Percentiles rank a stretch among this genome's conserved stretches.
phyloP scores from a whole-genome alignment of 2,888 invertebrate species.

The Cephus nigrinus region DNA sequence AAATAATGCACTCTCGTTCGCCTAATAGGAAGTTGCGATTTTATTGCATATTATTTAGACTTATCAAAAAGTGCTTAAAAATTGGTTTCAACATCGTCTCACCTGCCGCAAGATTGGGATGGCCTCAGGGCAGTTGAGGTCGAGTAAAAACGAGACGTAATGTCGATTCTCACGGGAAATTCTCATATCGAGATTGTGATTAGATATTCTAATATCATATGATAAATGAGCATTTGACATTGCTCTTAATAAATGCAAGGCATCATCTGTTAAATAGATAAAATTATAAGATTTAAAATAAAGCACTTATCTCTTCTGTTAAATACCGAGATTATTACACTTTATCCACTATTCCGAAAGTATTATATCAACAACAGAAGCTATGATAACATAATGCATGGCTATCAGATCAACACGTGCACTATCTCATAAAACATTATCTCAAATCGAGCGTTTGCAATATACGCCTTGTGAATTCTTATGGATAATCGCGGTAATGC shows the following conservation, averaged over 20 bases:
- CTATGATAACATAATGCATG: background rate
- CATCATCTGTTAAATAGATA: constrained; percentile 33
- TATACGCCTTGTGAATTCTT: background rate
- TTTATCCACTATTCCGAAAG: background rate
- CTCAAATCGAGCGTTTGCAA: background rate
- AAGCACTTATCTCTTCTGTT: background rate
- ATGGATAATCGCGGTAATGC: background rate
- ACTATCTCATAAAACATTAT: background rate
- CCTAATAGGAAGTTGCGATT: constrained; percentile 34
- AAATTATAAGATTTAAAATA: background rate
- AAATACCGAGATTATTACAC: background rate
- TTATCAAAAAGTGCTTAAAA: constrained; percentile 20
- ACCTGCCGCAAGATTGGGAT: constrained; percentile 41
- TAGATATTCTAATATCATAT: constrained; percentile 28
- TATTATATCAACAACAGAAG: background rate
- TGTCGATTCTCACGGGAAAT: constrained; percentile 26
- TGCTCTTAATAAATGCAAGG: constrained; percentile 34
- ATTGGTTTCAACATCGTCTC: constrained; percentile 17
- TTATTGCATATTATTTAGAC: constrained; percentile 22
- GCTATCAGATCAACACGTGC: background rate
- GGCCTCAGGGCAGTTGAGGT: constrained; percentile 48
- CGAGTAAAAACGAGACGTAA: constrained; percentile 39
- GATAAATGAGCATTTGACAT: constrained; percentile 39
- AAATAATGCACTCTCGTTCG: constrained; percentile 44
- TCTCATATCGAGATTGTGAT: constrained; percentile 26